Evolutionary conservation across 2,888 invertebrate species (phyloP).

Genomic region (Gortyna flavago): DNA sequence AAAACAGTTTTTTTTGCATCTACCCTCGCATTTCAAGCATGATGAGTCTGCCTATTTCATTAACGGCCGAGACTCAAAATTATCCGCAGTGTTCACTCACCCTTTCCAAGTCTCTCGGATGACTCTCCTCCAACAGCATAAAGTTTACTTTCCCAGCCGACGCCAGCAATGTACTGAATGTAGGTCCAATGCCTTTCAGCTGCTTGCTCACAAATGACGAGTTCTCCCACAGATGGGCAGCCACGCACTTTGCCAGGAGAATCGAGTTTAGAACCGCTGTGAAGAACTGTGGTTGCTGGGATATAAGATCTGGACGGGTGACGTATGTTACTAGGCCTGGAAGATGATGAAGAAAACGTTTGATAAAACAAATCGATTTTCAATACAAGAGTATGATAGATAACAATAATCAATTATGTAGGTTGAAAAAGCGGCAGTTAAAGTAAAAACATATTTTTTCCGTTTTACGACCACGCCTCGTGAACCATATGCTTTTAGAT

Average conservation of each 20-base stretch:
- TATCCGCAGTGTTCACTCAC: constrained; percentile 77
- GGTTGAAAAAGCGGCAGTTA: background rate
- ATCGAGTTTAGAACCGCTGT: constrained; percentile 90
- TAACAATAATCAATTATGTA: background rate
- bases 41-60: background rate
- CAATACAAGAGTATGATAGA: background rate
- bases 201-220: constrained; percentile 92
- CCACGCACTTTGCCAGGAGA: constrained; percentile 92
- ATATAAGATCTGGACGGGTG: constrained; percentile 79
- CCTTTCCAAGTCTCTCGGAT: constrained; percentile 93
- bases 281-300: constrained; percentile 81
- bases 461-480: background rate
- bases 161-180: constrained; percentile 91
- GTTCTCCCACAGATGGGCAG: constrained; percentile 93
- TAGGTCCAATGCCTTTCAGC: constrained; percentile 92
- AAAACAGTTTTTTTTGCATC: background rate
- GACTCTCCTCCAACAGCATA: constrained; percentile 90
- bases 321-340: constrained; percentile 91
- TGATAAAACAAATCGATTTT: background rate
- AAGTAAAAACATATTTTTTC: background rate
- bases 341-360: constrained; percentile 9
- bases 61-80: background rate
- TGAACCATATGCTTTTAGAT: background rate
- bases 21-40: background rate
- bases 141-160: constrained; percentile 92